Evolutionary conservation across 2,113 vertebrate genomes (phyloP).

Genomic region (Zosterops japonicus): DNA sequence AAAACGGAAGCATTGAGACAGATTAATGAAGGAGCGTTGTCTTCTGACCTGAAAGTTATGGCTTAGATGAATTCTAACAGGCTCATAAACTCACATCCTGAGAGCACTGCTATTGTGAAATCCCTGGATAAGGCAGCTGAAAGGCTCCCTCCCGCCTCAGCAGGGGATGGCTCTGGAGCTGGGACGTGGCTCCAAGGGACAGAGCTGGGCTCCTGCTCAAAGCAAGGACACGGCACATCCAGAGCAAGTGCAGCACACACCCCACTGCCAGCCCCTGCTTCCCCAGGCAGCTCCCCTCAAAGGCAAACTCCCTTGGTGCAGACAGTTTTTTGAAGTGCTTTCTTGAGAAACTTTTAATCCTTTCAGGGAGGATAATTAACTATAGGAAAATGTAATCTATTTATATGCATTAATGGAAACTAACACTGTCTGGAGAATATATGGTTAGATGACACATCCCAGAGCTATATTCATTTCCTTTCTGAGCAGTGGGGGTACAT

Average conservation of each 20-base stretch:
- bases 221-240: not conserved
- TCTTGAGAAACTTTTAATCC: not conserved
- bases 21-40: not conserved
- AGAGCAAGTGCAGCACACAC: not conserved
- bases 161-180: not conserved
- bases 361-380: not conserved
- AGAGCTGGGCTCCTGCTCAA: fast-evolving
- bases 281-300: not conserved
- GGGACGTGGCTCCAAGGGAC: not conserved
- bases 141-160: not conserved
- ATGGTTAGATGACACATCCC: not conserved
- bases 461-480: not conserved
- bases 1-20: not conserved
- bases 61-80: not conserved
- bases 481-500: not conserved
- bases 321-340: not conserved
- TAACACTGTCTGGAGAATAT: not conserved
- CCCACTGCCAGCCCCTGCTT: not conserved
- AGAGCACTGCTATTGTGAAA: not conserved
- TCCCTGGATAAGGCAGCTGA: not conserved
- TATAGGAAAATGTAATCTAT: not conserved
- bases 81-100: not conserved
- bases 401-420: not conserved
- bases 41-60: not conserved
- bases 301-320: not conserved